Evolutionary conservation across 2,888 invertebrate species (phyloP).

Genomic region (Drosophila histrio): DNA sequence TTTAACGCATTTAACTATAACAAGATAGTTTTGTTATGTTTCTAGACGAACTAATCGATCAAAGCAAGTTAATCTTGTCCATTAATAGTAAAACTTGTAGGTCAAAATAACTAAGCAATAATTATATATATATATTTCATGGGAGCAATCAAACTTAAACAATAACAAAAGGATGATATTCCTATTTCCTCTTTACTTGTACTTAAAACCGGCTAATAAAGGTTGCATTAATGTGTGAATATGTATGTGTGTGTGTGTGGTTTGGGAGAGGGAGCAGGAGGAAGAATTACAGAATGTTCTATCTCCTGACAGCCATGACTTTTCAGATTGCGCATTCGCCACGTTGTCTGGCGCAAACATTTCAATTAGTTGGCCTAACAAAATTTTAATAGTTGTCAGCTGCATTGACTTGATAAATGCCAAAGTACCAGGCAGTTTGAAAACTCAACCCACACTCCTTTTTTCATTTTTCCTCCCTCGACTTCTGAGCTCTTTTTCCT

Average conservation of each 20-base stretch:
- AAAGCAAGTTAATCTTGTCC: too few relatives aligned
- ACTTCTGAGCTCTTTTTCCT: background rate
- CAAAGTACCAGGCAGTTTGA: conserved; percentile 62
- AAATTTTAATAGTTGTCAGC: conserved; percentile 68
- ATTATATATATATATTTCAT: too few relatives aligned
- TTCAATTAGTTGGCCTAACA: conserved; percentile 65
- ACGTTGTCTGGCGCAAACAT: conserved; percentile 52
- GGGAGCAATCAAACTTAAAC: too few relatives aligned
- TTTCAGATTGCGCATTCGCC: conserved; percentile 42
- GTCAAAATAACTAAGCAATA: too few relatives aligned
- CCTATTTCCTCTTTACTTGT: too few relatives aligned
- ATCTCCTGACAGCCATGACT: conserved; percentile 28
- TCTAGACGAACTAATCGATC: too few relatives aligned
- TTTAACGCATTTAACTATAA: too few relatives aligned
- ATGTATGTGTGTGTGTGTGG: background rate
- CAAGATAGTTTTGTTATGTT: too few relatives aligned
- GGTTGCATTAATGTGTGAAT: background rate
- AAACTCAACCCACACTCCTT: background rate
- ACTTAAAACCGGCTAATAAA: conserved; percentile 2
- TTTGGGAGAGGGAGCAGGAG: background rate
- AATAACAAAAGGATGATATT: too few relatives aligned
- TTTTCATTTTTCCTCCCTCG: background rate
- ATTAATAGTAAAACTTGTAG: too few relatives aligned
- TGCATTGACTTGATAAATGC: conserved; percentile 71
- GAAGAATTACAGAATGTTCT: background rate